phyloP scores from a whole-genome alignment of 2,888 invertebrate species.

The Hylaea fasciaria region DNA sequence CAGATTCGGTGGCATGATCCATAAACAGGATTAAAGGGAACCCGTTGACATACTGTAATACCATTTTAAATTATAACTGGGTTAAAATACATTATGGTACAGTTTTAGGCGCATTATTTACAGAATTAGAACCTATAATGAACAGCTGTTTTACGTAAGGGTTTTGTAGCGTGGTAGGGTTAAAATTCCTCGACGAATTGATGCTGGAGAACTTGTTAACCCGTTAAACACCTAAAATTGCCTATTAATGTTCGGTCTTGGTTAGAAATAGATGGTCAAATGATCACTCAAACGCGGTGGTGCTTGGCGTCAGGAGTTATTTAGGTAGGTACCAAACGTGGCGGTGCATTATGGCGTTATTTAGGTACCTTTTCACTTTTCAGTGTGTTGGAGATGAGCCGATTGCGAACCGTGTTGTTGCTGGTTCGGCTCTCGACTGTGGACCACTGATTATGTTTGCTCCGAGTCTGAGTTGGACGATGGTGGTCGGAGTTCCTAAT shows the following conservation, averaged over 20 bases:
- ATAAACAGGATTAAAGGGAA: constrained; percentile 68
- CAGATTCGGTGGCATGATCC: constrained; percentile 41
- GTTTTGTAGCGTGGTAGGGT: constrained; percentile 1
- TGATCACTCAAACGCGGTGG: neutral
- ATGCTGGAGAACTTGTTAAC: too few species aligned
- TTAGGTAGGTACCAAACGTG: neutral
- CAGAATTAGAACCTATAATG: neutral
- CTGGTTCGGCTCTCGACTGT: too few species aligned
- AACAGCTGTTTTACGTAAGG: constrained; percentile 2
- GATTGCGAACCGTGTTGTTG: too few species aligned
- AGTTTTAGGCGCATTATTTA: constrained; percentile 44
- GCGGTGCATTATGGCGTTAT: neutral
- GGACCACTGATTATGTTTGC: too few species aligned
- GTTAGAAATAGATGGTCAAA: neutral
- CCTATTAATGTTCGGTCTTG: too few species aligned
- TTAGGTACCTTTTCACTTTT: too few species aligned
- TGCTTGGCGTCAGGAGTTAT: neutral
- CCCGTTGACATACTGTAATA: constrained; percentile 67
- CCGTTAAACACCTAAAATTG: too few species aligned
- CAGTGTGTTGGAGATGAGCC: too few species aligned
- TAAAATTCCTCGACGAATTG: constrained; percentile 3
- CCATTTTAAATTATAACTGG: constrained; percentile 50
- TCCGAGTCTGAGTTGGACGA: too few species aligned
- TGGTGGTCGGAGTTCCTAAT: too few species aligned
- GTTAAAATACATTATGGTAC: constrained; percentile 28